phyloP scores from a whole-genome alignment of 2,888 invertebrate genomes.

The Anoplius nigerrimus region DNA sequence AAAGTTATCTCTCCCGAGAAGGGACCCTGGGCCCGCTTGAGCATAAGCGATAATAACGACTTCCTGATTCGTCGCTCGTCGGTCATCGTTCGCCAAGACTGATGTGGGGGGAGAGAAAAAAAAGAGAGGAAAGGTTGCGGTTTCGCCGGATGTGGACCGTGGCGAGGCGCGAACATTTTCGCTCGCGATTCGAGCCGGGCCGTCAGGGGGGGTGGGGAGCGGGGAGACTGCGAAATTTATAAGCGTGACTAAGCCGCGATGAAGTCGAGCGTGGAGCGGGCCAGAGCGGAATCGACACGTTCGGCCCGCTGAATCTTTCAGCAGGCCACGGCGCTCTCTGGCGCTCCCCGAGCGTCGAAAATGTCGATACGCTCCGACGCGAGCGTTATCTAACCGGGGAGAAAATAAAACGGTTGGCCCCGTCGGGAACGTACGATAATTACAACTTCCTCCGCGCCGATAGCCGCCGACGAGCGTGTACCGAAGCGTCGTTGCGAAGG shows the following conservation, averaged over 20 bases:
- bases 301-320: background rate
- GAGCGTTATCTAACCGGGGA: constrained; percentile 31
- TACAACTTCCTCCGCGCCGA: constrained; percentile 25
- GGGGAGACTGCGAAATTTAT: background rate
- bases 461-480: background rate
- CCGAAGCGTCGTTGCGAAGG: too few relatives aligned
- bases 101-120: background rate
- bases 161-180: constrained; percentile 14
- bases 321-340: background rate
- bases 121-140: background rate
- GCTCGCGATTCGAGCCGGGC: constrained; percentile 31
- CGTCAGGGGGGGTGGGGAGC: background rate
- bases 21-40: constrained; percentile 28
- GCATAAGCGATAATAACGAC: constrained; percentile 45
- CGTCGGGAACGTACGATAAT: constrained; percentile 33
- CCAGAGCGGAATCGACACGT: constrained; percentile 12
- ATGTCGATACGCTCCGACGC: constrained; percentile 22
- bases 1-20: constrained; percentile 42
- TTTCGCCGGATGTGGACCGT: background rate
- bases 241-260: too few relatives aligned
- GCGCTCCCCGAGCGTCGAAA: constrained; percentile 13
- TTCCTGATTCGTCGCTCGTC: constrained; percentile 28
- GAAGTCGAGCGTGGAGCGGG: background rate
- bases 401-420: constrained; percentile 19
- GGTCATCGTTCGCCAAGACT: background rate